Evolutionary conservation across 2,888 invertebrate genomes (phyloP).

Genomic region (Sussaba pulchella): DNA sequence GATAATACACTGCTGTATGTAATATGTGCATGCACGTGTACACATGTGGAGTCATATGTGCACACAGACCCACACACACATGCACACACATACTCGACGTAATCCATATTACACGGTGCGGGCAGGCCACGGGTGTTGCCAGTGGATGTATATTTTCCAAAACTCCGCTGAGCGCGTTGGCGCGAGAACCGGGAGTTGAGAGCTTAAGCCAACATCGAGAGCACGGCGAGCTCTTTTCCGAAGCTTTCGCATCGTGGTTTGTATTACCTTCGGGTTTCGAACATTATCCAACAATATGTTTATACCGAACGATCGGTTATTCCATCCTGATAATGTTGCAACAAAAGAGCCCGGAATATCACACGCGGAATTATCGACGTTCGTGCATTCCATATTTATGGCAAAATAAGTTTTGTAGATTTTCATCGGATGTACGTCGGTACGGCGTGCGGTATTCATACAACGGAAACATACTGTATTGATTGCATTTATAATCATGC

Average conservation of each 20-base stretch:
- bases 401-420: too few relatives aligned
- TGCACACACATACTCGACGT: not conserved
- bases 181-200: conserved; percentile 23
- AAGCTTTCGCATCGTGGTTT: conserved; percentile 45
- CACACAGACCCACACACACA: not conserved
- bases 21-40: not conserved
- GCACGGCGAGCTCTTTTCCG: conserved; percentile 46
- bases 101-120: not conserved
- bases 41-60: not conserved
- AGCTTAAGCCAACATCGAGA: conserved; percentile 44
- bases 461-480: not conserved
- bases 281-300: conserved; percentile 62
- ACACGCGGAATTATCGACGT: too few relatives aligned
- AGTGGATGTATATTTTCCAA: conserved; percentile 35
- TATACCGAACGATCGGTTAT: conserved; percentile 60
- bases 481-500: conserved; percentile 42
- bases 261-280: conserved; percentile 61
- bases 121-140: not conserved
- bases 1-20: conserved; percentile 55
- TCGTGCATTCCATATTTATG: too few relatives aligned
- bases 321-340: conserved; percentile 31
- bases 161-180: conserved; percentile 16
- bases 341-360: conserved; percentile 31
- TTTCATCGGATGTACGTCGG: not conserved
- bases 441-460: not conserved